Conservation (phyloP, 2,888 invertebrate species). For the Drosophila paranaensis region DNA sequence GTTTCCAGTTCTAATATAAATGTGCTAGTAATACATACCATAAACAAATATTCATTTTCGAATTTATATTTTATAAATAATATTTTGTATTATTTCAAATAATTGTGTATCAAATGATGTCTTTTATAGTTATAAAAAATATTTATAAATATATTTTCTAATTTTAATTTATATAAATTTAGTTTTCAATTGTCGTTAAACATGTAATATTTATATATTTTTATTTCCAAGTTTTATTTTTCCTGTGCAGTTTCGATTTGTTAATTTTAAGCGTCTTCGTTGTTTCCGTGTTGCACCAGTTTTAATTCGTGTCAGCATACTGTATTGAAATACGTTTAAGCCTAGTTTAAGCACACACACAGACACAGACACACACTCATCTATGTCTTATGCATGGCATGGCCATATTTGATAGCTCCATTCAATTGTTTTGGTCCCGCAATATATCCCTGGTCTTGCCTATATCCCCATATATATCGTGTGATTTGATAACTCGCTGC, state of each 20-base stretch:
- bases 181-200: neutral
- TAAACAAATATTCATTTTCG: neutral
- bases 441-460: neutral
- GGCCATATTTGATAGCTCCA: constrained; percentile 24
- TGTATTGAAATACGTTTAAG: constrained; percentile 14
- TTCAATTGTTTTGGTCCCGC: constrained; percentile 2
- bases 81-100: neutral
- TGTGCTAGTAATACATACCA: neutral
- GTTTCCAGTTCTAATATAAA: constrained; percentile 28
- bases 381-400: constrained; percentile 46
- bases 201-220: neutral
- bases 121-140: neutral
- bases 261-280: constrained; percentile 14
- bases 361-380: neutral
- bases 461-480: neutral
- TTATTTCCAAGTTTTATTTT: neutral
- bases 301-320: neutral
- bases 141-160: no score
- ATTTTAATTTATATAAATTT: neutral
- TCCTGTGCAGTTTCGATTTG: constrained; percentile 1
- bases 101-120: neutral
- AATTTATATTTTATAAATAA: neutral
- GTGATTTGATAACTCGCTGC: constrained; percentile 7
- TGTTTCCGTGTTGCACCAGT: constrained; percentile 4
- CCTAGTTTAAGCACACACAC: constrained; percentile 4